Conservation (phyloP, 2,888 invertebrate species). For the Acrocyrtus sp. region DNA sequence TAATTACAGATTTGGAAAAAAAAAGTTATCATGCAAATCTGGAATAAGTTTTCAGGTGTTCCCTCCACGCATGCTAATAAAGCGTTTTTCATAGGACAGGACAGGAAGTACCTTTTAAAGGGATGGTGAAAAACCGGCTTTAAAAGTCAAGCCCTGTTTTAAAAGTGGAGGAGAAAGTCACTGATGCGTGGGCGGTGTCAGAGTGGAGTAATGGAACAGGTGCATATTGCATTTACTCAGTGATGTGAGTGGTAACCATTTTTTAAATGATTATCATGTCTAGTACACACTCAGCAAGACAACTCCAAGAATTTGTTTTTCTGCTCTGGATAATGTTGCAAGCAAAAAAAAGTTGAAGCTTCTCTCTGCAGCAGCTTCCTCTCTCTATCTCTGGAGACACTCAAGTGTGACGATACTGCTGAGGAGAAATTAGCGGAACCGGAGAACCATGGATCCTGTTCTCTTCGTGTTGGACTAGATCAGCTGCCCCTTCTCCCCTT, state of each 20-base stretch:
- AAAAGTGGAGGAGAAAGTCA: slow-evolving; percentile 49
- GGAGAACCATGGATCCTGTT: slow-evolving; percentile 55
- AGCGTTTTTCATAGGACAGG: slow-evolving; percentile 25
- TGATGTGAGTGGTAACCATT: no score
- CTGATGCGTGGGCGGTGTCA: slow-evolving; percentile 46
- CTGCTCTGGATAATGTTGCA: slow-evolving; percentile 51
- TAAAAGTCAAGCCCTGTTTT: slow-evolving; percentile 13
- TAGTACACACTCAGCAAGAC: no score
- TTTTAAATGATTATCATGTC: no score
- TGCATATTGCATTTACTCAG: slow-evolving; percentile 39
- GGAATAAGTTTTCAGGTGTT: slow-evolving; percentile 20
- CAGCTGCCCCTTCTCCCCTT: slow-evolving; percentile 42
- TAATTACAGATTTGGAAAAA: slow-evolving; percentile 41
- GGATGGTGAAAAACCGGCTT: slow-evolving; percentile 35
- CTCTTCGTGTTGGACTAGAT: slow-evolving; percentile 30
- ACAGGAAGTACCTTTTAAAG: slow-evolving; percentile 31
- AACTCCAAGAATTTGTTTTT: no score
- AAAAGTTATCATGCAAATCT: slow-evolving; percentile 38
- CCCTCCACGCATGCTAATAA: slow-evolving; percentile 19
- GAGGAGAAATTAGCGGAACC: slow-evolving; percentile 49
- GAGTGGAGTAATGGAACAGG: slow-evolving; percentile 40
- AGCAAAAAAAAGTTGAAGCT: slow-evolving; percentile 15
- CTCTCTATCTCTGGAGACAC: slow-evolving; percentile 47
- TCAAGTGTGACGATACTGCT: slow-evolving; percentile 45
- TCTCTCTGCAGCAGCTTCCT: slow-evolving; percentile 49